These are phyloP conservation scores for Styela clava DNA, from an alignment of 23 tunicate genomes.

Conservation along the genomic window DNA sequence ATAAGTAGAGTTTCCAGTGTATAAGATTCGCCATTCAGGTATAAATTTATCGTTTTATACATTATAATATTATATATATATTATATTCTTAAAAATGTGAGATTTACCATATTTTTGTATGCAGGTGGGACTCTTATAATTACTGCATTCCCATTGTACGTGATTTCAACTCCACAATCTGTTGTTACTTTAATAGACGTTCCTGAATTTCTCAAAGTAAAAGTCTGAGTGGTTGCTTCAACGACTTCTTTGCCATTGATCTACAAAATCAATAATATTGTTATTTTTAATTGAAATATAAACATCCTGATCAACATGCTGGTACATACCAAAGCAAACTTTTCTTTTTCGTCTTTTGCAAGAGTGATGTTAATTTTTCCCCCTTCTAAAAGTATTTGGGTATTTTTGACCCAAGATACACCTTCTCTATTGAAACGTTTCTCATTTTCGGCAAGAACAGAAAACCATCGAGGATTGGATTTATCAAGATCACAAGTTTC, in stretches of 20 bases:
- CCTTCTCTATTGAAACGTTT: background rate
- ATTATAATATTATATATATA: too few relatives aligned
- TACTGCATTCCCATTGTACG: background rate
- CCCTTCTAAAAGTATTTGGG: background rate
- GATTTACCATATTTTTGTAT: background rate
- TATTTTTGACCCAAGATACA: constrained; percentile 16
- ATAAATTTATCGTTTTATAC: too few relatives aligned
- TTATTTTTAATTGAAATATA: too few relatives aligned
- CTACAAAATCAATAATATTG: too few relatives aligned
- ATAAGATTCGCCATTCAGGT: too few relatives aligned
- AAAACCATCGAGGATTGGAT: constrained; percentile 53
- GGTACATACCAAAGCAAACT: background rate
- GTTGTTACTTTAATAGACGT: background rate
- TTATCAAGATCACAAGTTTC: constrained; percentile 44
- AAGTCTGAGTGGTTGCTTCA: background rate
- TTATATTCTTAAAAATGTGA: too few relatives aligned
- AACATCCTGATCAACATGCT: too few relatives aligned
- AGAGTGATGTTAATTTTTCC: background rate
- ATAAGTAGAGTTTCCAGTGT: too few relatives aligned
- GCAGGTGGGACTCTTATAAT: background rate
- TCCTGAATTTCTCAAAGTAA: background rate
- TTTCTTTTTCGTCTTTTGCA: background rate
- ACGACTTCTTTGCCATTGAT: constrained; percentile 40
- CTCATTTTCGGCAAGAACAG: constrained; percentile 4
- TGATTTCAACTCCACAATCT: background rate